Base-by-base conservation (phyloP, 2,888 invertebrate species). In the Pseudanteris insignis region DNA sequence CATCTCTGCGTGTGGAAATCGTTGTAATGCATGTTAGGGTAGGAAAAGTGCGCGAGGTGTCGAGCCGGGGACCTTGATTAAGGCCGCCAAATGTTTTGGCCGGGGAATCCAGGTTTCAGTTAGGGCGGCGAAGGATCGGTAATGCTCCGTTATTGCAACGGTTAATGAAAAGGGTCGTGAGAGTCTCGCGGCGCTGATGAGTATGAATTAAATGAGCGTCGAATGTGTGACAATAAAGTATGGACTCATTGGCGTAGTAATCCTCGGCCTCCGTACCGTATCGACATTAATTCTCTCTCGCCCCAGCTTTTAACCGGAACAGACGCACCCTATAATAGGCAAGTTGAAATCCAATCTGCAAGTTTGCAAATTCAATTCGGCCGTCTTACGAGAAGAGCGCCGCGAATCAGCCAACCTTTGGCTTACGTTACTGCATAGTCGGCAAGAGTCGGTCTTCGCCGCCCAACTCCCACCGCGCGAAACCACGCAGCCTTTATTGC, bases 291-390 rank as follows among this genome's bases (percentile, higher is more conserved):
- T 79, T 78, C 78, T 74, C 74, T 73, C 72, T 73, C 75, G 73
- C 73, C 72, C 64, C 73, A 72, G 78, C 79, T 78, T 78, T 79
- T 79, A 78, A 79, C 79, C 76, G 79, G 76, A 79, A 80, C 79
- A 79, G 79, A 79, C 79, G 77, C 76, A 77, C 79, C 79, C 79
- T 79, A 76, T 80, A 80, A 79, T 78, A 79, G 79, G 77, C 78
- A 80, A 79, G 79, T 79, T 79, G 79, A 77, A 79, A 80, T 79
- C 79, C 79, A 79, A 79, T 79, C 78, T 79, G 78, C 79, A 79
- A 80, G 77, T 79, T 80, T 78, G 79, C 76, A 79, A 79, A 80
- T 80, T 80, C 79, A 76, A 80, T 80, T 78, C 79, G 72, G 69
- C 73, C 74, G 74, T 74, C 75, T 76, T 74, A 70, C 70, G 68